phyloP scores from a whole-genome alignment of 2,113 vertebrate species.

The Hemichromis elongatus region DNA sequence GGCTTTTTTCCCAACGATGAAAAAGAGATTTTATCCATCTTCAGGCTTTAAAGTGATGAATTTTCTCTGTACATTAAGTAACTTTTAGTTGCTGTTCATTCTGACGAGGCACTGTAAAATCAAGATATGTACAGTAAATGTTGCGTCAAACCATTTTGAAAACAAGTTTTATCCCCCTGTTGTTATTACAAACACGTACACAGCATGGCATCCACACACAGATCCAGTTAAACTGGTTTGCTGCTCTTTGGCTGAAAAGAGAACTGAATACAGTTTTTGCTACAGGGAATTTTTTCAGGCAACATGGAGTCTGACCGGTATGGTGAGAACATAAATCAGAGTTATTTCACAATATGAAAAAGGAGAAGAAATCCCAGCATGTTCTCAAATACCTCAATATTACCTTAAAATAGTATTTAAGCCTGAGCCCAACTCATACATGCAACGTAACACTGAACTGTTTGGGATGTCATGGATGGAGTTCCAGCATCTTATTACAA shows the following conservation, averaged over 20 bases:
- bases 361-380: not conserved
- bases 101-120: not conserved
- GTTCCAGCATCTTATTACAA: not conserved
- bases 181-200: not conserved
- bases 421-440: not conserved
- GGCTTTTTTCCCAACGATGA: not conserved
- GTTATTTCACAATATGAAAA: not conserved
- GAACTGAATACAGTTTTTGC: not conserved
- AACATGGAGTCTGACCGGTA: not conserved
- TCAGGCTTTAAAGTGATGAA: not conserved
- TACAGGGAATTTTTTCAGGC: not conserved
- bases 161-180: not conserved
- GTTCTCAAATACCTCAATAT: not conserved
- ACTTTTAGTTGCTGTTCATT: not conserved
- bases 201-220: not conserved
- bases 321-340: not conserved
- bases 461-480: not conserved
- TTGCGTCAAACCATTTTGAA: not conserved
- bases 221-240: slow-evolving; percentile 34
- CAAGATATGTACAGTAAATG: not conserved
- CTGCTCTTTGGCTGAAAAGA: not conserved
- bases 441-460: rapidly evolving
- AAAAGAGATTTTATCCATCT: not conserved
- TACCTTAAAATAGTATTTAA: not conserved
- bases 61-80: not conserved